Percentiles rank a stretch among this genome's conserved stretches.
These are phyloP conservation scores for Microchrysa polita DNA, from an alignment of 2,888 invertebrate genomes.

Conservation along the genomic window DNA sequence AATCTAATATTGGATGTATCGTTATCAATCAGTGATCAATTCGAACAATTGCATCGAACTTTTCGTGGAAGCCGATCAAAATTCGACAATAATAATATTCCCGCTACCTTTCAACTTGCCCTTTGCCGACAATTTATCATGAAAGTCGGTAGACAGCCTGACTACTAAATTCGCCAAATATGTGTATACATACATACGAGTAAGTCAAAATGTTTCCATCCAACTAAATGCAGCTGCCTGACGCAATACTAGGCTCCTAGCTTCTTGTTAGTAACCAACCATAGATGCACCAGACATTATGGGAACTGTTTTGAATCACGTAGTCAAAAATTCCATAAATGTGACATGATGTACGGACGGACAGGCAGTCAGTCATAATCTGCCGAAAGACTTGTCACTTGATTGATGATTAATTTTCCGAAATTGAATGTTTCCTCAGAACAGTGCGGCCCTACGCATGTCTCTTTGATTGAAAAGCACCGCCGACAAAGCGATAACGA, in stretches of 20 bases:
- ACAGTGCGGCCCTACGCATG: neutral
- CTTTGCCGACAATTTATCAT: conserved; percentile 8
- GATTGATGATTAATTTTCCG: conserved; percentile 2
- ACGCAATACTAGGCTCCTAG: neutral
- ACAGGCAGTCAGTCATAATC: neutral
- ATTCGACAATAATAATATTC: neutral
- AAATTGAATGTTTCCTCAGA: conserved; percentile 5
- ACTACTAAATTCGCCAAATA: neutral
- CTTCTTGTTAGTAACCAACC: neutral
- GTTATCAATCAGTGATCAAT: no score
- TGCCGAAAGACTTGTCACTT: conserved; percentile 6
- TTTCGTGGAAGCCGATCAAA: neutral
- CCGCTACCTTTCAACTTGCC: neutral
- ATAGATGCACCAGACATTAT: conserved; percentile 2
- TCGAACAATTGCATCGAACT: neutral
- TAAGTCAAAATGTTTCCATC: neutral
- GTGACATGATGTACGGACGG: neutral
- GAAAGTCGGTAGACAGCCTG: conserved; percentile 5
- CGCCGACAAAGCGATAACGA: neutral
- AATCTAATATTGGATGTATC: no score
- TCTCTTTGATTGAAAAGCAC: neutral
- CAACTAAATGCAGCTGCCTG: neutral
- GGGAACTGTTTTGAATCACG: conserved; percentile 5
- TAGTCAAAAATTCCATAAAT: conserved; percentile 1
- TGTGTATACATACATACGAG: no score